Evolutionary conservation across 92 coral and sea anemone genomes (phyloP).

Genomic region (Parazoanthus swiftii): DNA sequence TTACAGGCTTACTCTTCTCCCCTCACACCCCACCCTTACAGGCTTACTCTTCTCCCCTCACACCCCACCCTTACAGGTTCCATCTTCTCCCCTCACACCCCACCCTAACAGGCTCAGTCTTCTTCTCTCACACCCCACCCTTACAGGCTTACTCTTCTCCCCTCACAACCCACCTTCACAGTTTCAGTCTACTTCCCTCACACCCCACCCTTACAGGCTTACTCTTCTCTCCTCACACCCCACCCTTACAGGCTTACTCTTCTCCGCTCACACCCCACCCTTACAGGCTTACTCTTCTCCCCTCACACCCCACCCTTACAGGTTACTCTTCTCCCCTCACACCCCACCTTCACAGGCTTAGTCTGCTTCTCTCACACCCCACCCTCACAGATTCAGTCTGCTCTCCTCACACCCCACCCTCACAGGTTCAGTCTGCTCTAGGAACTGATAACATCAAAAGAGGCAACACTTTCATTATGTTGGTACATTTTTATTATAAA

Average conservation of each 20-base stretch:
- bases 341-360: background rate
- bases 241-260: background rate
- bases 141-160: background rate
- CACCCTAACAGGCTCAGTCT: background rate
- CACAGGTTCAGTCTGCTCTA: slow-evolving; percentile 37
- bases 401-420: slow-evolving; percentile 17
- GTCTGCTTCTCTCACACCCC: background rate
- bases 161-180: background rate
- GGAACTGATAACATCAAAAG: background rate
- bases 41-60: background rate
- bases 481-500: slow-evolving; percentile 4
- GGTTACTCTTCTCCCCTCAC: background rate
- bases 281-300: background rate
- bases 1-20: background rate
- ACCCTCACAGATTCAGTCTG: background rate
- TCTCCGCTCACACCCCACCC: background rate
- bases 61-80: background rate
- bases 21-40: background rate
- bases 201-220: slow-evolving; percentile 4
- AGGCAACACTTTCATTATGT: background rate
- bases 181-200: background rate
- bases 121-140: background rate
- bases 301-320: background rate
- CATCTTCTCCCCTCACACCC: background rate
- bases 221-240: background rate